Evolutionary conservation across 1,140 invertebrate genomes (phyloP).

Genomic region (Thrips palmi): DNA sequence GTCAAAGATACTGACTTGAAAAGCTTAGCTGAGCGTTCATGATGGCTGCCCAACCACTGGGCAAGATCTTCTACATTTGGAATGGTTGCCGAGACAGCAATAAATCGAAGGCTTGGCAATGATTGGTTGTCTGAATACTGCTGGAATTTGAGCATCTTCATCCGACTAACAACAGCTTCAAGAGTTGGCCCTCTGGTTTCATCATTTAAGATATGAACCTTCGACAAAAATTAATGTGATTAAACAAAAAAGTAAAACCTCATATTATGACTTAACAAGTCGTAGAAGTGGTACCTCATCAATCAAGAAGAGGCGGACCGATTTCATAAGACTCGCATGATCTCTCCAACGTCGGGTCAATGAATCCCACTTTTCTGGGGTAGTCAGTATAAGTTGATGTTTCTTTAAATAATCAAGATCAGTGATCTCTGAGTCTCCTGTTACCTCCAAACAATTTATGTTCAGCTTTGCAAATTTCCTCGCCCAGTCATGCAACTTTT

Average conservation of each 20-base stretch:
- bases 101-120: conserved; percentile 35
- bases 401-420: conserved; percentile 29
- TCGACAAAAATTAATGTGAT: conserved; percentile 6
- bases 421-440: conserved; percentile 49
- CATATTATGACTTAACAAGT: conserved; percentile 9
- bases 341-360: conserved; percentile 53
- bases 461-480: conserved; percentile 43
- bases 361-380: conserved; percentile 73
- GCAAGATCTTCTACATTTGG: conserved; percentile 60
- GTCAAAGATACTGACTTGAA: conserved; percentile 25
- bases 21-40: conserved; percentile 24
- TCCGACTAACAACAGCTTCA: conserved; percentile 58
- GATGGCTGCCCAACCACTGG: conserved; percentile 38
- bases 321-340: conserved; percentile 35
- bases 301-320: conserved; percentile 54
- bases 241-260: conserved; percentile 1
- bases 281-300: conserved; percentile 40
- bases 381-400: conserved; percentile 49
- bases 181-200: conserved; percentile 48
- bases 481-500: conserved; percentile 51
- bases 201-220: conserved; percentile 51
- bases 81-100: conserved; percentile 62
- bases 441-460: conserved; percentile 45
- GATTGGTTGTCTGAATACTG: no score
- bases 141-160: conserved; percentile 39